Base-by-base conservation (phyloP, 2,888 invertebrate genomes). In the Aphrophora alni region DNA sequence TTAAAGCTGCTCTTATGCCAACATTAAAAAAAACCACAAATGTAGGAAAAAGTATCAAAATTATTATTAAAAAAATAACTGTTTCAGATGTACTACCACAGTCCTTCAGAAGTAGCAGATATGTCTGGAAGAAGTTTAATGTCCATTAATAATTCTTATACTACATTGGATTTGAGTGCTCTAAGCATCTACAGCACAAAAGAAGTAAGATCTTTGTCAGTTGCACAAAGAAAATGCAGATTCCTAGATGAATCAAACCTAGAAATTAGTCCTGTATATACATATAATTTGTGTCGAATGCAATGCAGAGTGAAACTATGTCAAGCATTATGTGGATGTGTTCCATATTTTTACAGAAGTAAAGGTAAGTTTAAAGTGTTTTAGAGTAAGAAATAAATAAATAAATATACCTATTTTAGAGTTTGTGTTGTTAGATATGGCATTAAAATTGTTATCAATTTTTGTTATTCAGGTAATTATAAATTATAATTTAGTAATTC, bases 61-160 rank as follows among this genome's bases (percentile, higher is more conserved):
- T n/a, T n/a, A n/a, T n/a, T n/a, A n/a, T n/a, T n/a, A n/a, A n/a
- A n/a, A n/a, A n/a, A n/a, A n/a, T n/a, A n/a, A n/a, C n/a, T n/a
- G n/a, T n/a, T n/a, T n/a, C n/a, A 93, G 93, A 90, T 91, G 0
- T 92, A 90, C 84, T 86, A 94, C 70, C 94, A 94, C 84, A 93
- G 93, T 0, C 92, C 93, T 0, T 88, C 90, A 33, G 94, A 94
- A 88, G 90, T 93, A 0, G 92, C 93, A 0, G 94, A 93, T 85
- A 90, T 93, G 70, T 90, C 93, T 0, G 91, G 91, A 38, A 88
- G 88, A 82, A 86, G 86, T 28, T 82, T 87, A 1, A 80, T 83
- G 10, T 87, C 88, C 0, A 84, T 85, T 10, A 86, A 88, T 75
- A 87, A 87, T 5, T 87, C 85, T 83, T 92, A 92, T 84, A 90